Percentiles rank a stretch among this genome's conserved stretches.
Evolutionary conservation across 2,888 invertebrate species (phyloP).

Genomic region (Spialia ferax): DNA sequence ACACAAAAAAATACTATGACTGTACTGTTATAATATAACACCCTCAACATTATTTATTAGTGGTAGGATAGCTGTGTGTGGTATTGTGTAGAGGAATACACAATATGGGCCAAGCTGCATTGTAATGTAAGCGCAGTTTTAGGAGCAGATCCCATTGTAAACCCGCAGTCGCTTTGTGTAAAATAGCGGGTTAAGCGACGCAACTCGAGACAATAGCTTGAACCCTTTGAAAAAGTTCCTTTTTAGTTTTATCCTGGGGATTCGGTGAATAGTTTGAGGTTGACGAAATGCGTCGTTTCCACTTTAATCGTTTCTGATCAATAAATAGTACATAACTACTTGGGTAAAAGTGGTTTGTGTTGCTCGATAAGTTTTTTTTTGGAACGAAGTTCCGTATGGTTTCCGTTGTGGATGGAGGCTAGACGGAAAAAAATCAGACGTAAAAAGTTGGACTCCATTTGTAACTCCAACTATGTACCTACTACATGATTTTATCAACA

Average conservation of each 20-base stretch:
- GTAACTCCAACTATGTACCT: no score
- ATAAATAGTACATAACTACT: no score
- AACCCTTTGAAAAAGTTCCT: slow-evolving; percentile 21
- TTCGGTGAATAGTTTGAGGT: not conserved
- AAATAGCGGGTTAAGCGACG: slow-evolving; percentile 33
- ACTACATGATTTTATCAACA: no score
- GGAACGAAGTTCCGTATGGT: no score
- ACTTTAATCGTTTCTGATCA: not conserved
- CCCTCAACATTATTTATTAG: no score
- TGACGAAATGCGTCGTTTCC: not conserved
- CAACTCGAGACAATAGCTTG: slow-evolving; percentile 27
- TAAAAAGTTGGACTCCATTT: no score
- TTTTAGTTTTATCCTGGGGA: slow-evolving; percentile 5
- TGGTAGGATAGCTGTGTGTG: not conserved
- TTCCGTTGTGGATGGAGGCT: no score
- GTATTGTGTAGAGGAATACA: not conserved
- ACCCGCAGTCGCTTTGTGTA: slow-evolving; percentile 24
- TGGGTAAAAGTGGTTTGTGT: no score
- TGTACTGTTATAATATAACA: no score
- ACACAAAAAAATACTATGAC: no score
- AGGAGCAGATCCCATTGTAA: slow-evolving; percentile 28
- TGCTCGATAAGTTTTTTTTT: no score
- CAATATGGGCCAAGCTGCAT: slow-evolving; percentile 6
- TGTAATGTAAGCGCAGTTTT: slow-evolving; percentile 28
- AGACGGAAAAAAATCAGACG: no score